Percentiles rank a stretch among this genome's conserved stretches.
These are phyloP conservation scores for Leuctra nigra DNA, from an alignment of 2,888 invertebrate genomes.

Conservation along the genomic window DNA sequence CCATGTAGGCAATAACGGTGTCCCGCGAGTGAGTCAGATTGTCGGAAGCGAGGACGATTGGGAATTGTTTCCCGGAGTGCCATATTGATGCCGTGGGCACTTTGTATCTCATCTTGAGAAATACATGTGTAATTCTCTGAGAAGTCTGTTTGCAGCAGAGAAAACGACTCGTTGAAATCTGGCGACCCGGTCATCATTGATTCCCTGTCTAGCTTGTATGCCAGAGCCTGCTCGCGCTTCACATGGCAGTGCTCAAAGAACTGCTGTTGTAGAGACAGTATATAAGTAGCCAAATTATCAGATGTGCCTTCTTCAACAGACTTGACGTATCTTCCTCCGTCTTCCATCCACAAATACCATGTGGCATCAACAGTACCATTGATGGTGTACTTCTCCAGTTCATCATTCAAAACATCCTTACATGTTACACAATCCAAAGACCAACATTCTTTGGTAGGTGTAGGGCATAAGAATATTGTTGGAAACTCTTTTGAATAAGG, in stretches of 20 bases:
- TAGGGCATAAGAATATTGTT: not conserved
- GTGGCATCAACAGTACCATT: not conserved
- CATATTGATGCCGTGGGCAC: conserved; percentile 3
- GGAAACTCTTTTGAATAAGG: conserved; percentile 7
- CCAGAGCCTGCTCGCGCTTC: not conserved
- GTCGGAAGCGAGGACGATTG: conserved; percentile 4
- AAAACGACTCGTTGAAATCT: not conserved
- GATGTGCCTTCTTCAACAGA: not conserved
- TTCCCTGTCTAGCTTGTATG: not conserved
- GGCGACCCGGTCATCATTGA: not conserved
- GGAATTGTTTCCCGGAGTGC: not conserved
- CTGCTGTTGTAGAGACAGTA: not conserved
- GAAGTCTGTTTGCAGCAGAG: conserved; percentile 11
- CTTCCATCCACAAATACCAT: conserved; percentile 2
- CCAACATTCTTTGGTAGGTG: not conserved
- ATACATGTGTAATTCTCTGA: conserved; percentile 16
- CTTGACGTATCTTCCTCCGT: not conserved
- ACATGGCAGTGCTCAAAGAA: conserved; percentile 6
- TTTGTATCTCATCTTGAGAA: conserved; percentile 17
- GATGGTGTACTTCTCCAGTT: not conserved
- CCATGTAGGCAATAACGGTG: conserved; percentile 8
- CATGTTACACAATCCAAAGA: not conserved
- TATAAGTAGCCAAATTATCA: not conserved
- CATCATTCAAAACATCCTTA: not conserved
- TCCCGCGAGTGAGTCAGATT: conserved; percentile 12